These are phyloP conservation scores for Bufotes viridis DNA, from an alignment of 2,797 vertebrate genomes.

Conservation along the genomic window DNA sequence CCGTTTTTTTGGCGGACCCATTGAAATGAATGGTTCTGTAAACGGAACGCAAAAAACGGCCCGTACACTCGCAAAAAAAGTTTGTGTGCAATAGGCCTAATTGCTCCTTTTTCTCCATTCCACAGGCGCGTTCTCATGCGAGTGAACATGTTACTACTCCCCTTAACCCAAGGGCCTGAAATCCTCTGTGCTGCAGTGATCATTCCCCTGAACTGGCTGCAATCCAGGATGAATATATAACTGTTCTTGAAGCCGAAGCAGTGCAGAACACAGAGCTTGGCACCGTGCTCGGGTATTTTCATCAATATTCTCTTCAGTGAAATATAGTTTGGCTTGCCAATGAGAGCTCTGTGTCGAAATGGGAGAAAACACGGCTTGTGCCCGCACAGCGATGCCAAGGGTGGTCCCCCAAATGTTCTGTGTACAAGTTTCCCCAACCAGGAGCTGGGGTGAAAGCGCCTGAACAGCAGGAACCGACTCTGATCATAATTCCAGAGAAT, in stretches of 20 bases:
- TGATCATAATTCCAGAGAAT: background rate
- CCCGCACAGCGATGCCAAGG: background rate
- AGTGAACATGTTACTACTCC: too few relatives aligned
- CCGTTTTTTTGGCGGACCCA: too few relatives aligned
- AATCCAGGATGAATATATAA: too few relatives aligned
- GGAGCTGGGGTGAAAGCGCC: background rate
- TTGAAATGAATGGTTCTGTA: too few relatives aligned
- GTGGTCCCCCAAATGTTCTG: background rate
- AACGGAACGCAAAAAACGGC: too few relatives aligned
- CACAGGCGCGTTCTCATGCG: too few relatives aligned
- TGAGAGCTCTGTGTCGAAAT: background rate
- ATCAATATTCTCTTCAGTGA: constrained; percentile 30
- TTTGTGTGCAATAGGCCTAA: too few relatives aligned
- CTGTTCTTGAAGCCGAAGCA: too few relatives aligned
- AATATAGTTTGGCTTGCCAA: background rate
- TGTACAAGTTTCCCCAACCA: background rate
- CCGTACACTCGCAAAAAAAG: too few relatives aligned
- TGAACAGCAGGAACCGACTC: background rate
- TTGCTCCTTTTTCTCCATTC: too few relatives aligned
- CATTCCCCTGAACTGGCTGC: background rate
- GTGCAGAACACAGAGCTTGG: too few relatives aligned
- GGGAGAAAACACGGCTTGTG: background rate
- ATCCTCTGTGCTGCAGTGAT: background rate
- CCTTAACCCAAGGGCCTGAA: background rate
- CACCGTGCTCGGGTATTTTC: background rate